Evolutionary conservation across 2,888 invertebrate species (phyloP).

Genomic region (Pristionchus entomophagus): DNA sequence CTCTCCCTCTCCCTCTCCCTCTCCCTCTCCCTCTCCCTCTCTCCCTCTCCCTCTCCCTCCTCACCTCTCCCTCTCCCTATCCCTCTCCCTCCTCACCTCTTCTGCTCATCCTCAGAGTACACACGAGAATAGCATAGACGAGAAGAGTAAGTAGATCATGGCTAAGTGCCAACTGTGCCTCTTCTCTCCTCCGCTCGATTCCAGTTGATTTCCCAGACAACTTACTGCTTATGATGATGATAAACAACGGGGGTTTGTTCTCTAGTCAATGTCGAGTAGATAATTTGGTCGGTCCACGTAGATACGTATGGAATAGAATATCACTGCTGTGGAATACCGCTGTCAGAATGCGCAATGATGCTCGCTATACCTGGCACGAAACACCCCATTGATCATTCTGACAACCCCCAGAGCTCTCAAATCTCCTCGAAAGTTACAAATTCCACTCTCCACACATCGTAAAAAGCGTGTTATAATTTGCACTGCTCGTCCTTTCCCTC

Average conservation of each 20-base stretch:
- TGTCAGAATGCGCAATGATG: too few relatives aligned
- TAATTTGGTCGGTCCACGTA: too few relatives aligned
- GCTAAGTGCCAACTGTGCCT: neutral
- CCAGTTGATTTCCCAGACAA: neutral
- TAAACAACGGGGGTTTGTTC: too few relatives aligned
- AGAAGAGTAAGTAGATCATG: neutral
- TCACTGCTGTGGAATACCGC: too few relatives aligned
- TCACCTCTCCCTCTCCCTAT: conserved; percentile 46
- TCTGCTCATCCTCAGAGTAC: neutral
- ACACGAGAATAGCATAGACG: conserved; percentile 38
- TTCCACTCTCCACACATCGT: neutral
- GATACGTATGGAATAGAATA: too few relatives aligned
- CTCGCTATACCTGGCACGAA: too few relatives aligned
- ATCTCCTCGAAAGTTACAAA: too few relatives aligned
- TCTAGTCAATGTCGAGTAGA: too few relatives aligned
- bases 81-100: conserved; percentile 46
- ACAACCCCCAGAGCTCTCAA: neutral
- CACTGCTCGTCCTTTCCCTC: neutral
- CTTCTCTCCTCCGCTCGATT: neutral
- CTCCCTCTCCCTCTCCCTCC: neutral
- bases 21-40: conserved; percentile 43
- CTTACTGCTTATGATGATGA: neutral
- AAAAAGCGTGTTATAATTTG: conserved; percentile 25
- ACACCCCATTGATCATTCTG: too few relatives aligned
- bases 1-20: neutral